These are phyloP conservation scores for Anser cygnoides DNA, from an alignment of 2,113 vertebrate genomes.

Conservation along the genomic window DNA sequence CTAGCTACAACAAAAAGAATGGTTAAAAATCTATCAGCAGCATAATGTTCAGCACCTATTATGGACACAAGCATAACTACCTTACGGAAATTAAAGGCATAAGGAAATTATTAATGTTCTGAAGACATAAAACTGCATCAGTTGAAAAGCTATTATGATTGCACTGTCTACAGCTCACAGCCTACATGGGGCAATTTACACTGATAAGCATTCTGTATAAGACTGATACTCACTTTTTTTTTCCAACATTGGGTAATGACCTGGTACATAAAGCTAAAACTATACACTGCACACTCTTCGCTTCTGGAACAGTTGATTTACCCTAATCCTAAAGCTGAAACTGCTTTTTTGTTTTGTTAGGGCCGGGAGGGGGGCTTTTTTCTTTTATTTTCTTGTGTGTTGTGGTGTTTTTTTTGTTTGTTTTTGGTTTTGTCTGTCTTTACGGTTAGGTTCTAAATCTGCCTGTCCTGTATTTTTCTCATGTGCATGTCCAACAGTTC, in stretches of 20 bases:
- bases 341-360: background rate
- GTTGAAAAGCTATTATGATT: conserved; percentile 38
- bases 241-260: background rate
- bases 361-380: too few relatives aligned
- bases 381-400: too few relatives aligned
- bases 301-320: background rate
- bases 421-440: too few relatives aligned
- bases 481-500: background rate
- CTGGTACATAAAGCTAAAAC: background rate
- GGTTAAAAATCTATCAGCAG: conserved; percentile 54
- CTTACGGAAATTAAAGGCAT: conserved; percentile 57
- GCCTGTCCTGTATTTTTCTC: background rate
- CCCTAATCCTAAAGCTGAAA: background rate
- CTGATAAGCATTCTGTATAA: background rate
- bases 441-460: background rate
- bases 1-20: conserved; percentile 37
- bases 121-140: conserved; percentile 46
- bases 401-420: background rate
- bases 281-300: background rate
- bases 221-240: background rate
- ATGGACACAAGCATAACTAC: conserved; percentile 45
- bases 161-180: conserved; percentile 13
- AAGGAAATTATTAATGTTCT: conserved; percentile 66
- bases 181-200: conserved; percentile 11
- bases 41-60: conserved; percentile 56